Percentiles rank a stretch among this genome's conserved stretches.
Evolutionary conservation across 1,140 invertebrate species (phyloP).

Genomic region (Lucilia cuprina): DNA sequence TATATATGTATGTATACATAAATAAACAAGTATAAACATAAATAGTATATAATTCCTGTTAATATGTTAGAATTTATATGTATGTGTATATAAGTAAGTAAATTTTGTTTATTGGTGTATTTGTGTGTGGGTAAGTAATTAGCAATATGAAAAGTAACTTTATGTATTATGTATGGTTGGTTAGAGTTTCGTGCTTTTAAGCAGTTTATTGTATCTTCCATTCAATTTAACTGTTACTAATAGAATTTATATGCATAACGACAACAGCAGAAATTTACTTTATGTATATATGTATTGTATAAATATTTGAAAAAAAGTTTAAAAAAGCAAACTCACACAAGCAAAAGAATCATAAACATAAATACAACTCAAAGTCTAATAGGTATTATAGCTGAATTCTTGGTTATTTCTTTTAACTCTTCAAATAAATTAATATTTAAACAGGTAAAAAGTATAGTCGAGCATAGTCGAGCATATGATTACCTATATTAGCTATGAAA

Average conservation of each 20-base stretch:
- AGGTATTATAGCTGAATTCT: too few species aligned
- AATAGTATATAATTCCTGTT: not conserved
- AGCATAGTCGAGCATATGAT: too few species aligned
- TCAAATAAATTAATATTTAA: too few species aligned
- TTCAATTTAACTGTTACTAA: slow-evolving; percentile 2
- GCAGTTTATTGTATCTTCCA: slow-evolving; percentile 17
- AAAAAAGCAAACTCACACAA: not conserved
- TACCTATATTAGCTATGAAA: too few species aligned
- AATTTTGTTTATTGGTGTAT: not conserved
- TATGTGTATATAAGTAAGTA: not conserved
- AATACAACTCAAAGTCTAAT: too few species aligned
- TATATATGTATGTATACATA: not conserved
- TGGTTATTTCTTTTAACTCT: too few species aligned
- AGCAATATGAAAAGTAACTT: slow-evolving; percentile 14
- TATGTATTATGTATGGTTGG: not conserved
- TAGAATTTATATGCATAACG: not conserved
- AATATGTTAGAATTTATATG: not conserved
- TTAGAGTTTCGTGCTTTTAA: not conserved
- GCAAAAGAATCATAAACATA: not conserved
- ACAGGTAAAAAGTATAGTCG: too few species aligned
- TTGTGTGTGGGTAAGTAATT: not conserved
- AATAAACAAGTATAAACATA: not conserved
- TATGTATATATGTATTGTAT: not conserved
- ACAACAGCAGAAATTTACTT: not conserved
- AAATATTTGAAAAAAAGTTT: not conserved